Base-by-base conservation (phyloP, 2,888 invertebrate genomes). In the Pollenia amentaria region DNA sequence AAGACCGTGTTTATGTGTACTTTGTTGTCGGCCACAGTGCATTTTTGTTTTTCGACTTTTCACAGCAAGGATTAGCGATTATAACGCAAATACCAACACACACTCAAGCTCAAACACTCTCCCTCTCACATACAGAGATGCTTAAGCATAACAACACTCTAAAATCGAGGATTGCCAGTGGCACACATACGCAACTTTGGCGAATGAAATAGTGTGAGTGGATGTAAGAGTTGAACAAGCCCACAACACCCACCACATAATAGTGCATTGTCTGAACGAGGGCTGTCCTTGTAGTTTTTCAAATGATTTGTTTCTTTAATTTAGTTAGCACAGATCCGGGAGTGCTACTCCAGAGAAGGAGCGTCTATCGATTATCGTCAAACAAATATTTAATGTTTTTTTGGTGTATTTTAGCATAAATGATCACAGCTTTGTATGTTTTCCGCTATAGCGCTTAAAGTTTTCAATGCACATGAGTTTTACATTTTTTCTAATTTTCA, bases 11-110 rank as follows among this genome's bases (percentile, higher is more conserved):
- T 16, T 21, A 1, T 8, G 3, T 55, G 16, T 44, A 1, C 18
- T 80, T n/a, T 53, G 76, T 76, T 60, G 64, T 70, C 46, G 85
- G 78, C 62, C 78, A 82, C 57, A 81, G 73, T 79, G 77, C 72
- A 84, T 53, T 84, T 83, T 72, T 82, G 83, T 82, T 76, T 77
- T 77, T 76, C 72, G 76, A 80, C 79, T 80, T 87, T 81, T 77
- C 67, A 72, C 76, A 67, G 69, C 64, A 80, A 46, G 80, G 80
- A 87, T 87, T 87, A 87, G 84, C 77, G 84, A 87, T 84, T 84
- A 81, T 69, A 65, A 51, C 42, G 4, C 48, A 75, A 29, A 29
- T 3, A 29, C 29, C 3, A 29, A 29, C 64, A 65, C 40, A 80
- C 40, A 60, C 3, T 7, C 38, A 21, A 3, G 29, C 69, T 46